These are phyloP conservation scores for Cyprinodon tularosa DNA, from an alignment of 2,113 vertebrate genomes.

Conservation along the genomic window DNA sequence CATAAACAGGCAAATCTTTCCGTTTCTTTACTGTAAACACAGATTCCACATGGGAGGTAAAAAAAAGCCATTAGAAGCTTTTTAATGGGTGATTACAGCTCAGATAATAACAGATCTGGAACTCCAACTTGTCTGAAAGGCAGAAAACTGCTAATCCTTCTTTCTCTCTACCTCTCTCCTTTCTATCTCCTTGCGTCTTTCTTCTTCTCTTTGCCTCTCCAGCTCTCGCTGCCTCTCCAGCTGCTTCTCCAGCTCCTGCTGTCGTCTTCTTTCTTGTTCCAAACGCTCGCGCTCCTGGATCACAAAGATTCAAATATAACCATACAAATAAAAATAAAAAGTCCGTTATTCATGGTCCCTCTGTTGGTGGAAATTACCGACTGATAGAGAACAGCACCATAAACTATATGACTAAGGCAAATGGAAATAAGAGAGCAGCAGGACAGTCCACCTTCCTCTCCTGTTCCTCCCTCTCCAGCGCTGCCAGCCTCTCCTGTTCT, in stretches of 20 bases:
- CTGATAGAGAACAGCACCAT: background rate
- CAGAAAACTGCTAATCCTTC: background rate
- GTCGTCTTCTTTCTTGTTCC: conserved; percentile 92
- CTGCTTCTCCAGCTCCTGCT: conserved; percentile 92
- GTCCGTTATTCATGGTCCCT: background rate
- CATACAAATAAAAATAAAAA: background rate
- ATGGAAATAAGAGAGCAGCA: background rate
- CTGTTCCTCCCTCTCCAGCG: conserved; percentile 91
- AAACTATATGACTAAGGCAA: background rate
- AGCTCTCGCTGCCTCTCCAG: conserved; percentile 91
- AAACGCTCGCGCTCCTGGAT: conserved; percentile 87
- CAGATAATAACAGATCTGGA: background rate
- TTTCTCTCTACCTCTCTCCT: conserved; percentile 70
- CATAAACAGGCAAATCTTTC: background rate
- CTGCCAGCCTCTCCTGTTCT: conserved; percentile 92
- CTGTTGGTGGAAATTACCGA: background rate
- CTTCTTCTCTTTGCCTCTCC: conserved; percentile 91
- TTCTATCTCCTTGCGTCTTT: conserved; percentile 74
- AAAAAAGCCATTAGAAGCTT: background rate
- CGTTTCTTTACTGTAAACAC: background rate
- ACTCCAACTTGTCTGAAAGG: conserved; percentile 24
- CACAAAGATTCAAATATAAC: background rate
- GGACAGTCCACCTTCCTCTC: conserved; percentile 81
- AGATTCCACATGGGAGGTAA: background rate
- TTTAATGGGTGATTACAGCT: background rate